Percentiles rank a stretch among this genome's conserved stretches.
These are phyloP conservation scores for Oxystoma pomonae DNA, from an alignment of 2,888 invertebrate species.

Conservation along the genomic window DNA sequence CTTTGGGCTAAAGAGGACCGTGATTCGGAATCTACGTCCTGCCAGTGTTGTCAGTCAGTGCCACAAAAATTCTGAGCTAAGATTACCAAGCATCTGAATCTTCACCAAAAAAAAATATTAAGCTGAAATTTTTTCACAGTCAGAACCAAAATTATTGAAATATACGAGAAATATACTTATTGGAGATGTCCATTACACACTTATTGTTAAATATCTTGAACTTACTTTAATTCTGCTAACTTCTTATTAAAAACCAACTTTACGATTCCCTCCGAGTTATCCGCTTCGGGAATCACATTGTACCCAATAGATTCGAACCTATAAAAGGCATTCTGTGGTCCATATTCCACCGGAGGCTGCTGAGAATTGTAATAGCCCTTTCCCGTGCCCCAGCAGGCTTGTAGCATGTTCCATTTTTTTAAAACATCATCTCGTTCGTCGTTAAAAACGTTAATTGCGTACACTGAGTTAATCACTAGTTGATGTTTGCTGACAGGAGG, in stretches of 20 bases:
- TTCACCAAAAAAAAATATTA: no score
- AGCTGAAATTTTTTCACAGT: no score
- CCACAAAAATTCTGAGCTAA: no score
- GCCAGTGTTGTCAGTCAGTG: no score
- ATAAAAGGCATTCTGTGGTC: slow-evolving; percentile 86
- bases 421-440: slow-evolving; percentile 93
- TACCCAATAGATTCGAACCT: slow-evolving; percentile 94
- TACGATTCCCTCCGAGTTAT: slow-evolving; percentile 89
- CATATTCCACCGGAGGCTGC: slow-evolving; percentile 77
- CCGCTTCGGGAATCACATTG: slow-evolving; percentile 78
- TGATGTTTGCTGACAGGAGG: slow-evolving; percentile 36
- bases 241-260: slow-evolving; percentile 80
- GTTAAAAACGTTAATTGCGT: slow-evolving; percentile 69
- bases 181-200: no score
- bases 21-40: no score
- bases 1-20: no score
- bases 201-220: slow-evolving; percentile 11
- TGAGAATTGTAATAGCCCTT: slow-evolving; percentile 75
- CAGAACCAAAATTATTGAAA: no score
- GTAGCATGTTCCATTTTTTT: slow-evolving; percentile 92
- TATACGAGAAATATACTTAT: no score
- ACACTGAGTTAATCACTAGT: slow-evolving; percentile 50
- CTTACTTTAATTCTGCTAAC: slow-evolving; percentile 71
- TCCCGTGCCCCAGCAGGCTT: slow-evolving; percentile 85
- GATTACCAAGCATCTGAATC: no score